Percentiles rank a stretch among this genome's conserved stretches.
phyloP scores from a whole-genome alignment of 1,140 invertebrate species.

The Phortica variegata region DNA sequence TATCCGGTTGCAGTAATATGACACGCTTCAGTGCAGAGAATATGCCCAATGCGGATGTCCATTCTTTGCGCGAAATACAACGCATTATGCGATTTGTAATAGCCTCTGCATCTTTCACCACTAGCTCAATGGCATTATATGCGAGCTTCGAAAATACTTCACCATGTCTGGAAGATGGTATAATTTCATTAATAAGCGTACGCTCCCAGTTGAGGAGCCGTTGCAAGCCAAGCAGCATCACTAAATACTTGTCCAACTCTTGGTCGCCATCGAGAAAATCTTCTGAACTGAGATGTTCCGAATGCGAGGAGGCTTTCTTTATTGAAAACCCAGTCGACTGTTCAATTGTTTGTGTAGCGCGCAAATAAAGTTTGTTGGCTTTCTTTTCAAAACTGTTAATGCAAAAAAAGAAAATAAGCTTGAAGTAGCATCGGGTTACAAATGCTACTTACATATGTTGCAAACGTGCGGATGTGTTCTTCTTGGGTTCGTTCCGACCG shows the following conservation, averaged over 20 bases:
- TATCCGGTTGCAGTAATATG: constrained; percentile 76
- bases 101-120: constrained; percentile 67
- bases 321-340: constrained; percentile 69
- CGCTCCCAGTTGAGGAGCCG: constrained; percentile 87
- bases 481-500: constrained; percentile 46
- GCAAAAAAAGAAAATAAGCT: neutral
- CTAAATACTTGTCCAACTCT: constrained; percentile 84
- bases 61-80: constrained; percentile 78
- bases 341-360: constrained; percentile 78
- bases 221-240: constrained; percentile 82
- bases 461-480: constrained; percentile 49
- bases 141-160: constrained; percentile 84
- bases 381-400: constrained; percentile 79
- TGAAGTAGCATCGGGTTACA: neutral
- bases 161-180: constrained; percentile 76
- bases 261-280: constrained; percentile 74
- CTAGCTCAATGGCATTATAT: constrained; percentile 78
- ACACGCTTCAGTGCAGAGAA: constrained; percentile 87
- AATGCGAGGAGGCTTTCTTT: constrained; percentile 57
- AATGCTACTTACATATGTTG: constrained; percentile 45
- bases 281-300: constrained; percentile 59
- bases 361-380: constrained; percentile 82
- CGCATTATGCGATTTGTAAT: constrained; percentile 76
- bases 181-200: constrained; percentile 77
- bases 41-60: constrained; percentile 78